Evolutionary conservation across 2,888 invertebrate genomes (phyloP).

Genomic region (Tiliacea citrago): DNA sequence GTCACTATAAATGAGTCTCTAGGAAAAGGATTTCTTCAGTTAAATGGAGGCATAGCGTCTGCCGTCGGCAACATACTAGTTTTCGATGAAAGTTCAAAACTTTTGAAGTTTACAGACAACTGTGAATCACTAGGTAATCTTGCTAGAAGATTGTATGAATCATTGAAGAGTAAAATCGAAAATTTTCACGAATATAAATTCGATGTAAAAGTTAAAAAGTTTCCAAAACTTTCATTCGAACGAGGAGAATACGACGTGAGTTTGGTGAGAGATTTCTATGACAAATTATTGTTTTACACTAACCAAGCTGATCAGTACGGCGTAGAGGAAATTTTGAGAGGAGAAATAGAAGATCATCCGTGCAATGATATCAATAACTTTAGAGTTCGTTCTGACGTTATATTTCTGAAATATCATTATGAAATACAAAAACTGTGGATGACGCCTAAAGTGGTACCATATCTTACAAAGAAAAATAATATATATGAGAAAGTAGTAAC

Average conservation of each 20-base stretch:
- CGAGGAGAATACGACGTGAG: constrained; percentile 19
- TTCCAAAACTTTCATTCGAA: constrained; percentile 51
- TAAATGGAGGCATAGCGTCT: constrained; percentile 46
- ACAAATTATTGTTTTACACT: constrained; percentile 51
- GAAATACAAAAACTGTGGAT: constrained; percentile 57
- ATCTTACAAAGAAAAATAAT: constrained; percentile 37
- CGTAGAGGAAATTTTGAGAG: constrained; percentile 37
- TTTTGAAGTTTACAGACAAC: constrained; percentile 40
- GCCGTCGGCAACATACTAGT: constrained; percentile 47
- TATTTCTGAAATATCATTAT: constrained; percentile 53
- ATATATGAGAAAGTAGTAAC: constrained; percentile 30
- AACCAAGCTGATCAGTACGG: constrained; percentile 48
- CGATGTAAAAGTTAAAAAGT: constrained; percentile 32
- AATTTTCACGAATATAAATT: constrained; percentile 47
- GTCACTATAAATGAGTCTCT: constrained; percentile 43
- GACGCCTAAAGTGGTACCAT: constrained; percentile 34
- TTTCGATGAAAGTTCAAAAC: constrained; percentile 9
- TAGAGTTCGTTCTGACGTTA: constrained; percentile 29
- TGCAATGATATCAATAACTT: constrained; percentile 21
- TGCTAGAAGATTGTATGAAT: constrained; percentile 26
- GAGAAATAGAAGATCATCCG: constrained; percentile 31
- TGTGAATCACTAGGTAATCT: constrained; percentile 12
- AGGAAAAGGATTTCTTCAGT: constrained; percentile 21
- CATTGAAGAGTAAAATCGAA: constrained; percentile 10
- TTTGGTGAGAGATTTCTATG: constrained; percentile 42